phyloP scores from a whole-genome alignment of 2,888 invertebrate species.

The Drosophila anceps region DNA sequence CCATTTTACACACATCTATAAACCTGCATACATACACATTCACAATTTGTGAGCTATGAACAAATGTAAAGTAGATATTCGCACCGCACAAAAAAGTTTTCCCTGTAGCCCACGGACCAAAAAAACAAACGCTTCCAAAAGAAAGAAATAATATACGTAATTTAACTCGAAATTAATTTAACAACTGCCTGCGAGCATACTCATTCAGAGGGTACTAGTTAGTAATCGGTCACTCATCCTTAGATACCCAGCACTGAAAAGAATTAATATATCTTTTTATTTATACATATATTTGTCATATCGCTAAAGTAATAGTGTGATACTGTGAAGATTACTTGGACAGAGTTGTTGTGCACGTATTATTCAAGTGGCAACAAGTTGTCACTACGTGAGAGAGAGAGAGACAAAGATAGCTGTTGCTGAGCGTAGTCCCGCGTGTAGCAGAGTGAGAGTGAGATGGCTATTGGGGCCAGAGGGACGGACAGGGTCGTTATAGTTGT shows the following conservation, averaged over 20 bases:
- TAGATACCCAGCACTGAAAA: background rate
- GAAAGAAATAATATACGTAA: conserved; percentile 24
- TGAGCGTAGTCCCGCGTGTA: too few species aligned
- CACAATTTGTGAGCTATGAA: background rate
- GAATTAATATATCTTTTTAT: background rate
- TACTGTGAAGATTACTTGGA: too few species aligned
- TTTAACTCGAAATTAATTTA: conserved; percentile 36
- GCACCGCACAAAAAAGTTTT: conserved; percentile 6
- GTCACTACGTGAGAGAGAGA: too few species aligned
- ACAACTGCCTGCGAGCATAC: conserved; percentile 19
- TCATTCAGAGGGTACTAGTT: background rate
- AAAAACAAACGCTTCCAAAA: conserved; percentile 5
- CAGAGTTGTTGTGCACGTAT: too few species aligned
- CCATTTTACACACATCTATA: background rate
- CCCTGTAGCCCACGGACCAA: background rate
- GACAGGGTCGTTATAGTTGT: too few species aligned
- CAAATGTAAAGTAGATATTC: background rate
- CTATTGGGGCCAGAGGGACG: too few species aligned
- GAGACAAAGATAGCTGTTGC: too few species aligned
- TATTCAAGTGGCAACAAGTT: too few species aligned
- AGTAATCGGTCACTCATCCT: background rate
- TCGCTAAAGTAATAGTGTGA: too few species aligned
- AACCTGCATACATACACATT: background rate
- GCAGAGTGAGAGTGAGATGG: too few species aligned
- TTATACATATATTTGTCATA: too few species aligned